These are phyloP conservation scores for Peromyscus nudipes DNA, from an alignment of 2,797 vertebrate species.

Conservation along the genomic window DNA sequence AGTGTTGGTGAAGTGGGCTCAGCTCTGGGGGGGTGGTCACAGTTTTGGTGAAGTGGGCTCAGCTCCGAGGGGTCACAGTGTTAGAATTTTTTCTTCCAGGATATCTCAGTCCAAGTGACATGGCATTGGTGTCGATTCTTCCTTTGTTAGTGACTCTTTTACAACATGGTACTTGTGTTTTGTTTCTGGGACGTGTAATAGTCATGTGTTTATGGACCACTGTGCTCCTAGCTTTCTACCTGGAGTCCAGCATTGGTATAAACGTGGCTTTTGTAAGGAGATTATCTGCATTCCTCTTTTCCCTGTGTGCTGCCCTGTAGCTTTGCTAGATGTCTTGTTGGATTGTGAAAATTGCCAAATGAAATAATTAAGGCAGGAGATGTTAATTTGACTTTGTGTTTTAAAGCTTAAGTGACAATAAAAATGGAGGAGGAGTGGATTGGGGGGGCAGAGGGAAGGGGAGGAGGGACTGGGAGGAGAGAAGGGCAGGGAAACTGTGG, in stretches of 20 bases:
- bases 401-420: background rate
- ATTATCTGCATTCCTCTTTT: background rate
- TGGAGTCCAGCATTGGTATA: background rate
- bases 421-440: background rate
- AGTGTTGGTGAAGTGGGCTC: too few relatives aligned
- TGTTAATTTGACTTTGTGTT: background rate
- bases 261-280: background rate
- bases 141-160: background rate
- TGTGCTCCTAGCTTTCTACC: background rate
- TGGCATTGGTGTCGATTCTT: background rate
- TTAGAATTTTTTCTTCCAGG: constrained; percentile 32
- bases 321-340: background rate
- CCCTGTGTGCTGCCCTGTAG: background rate
- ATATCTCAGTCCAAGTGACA: background rate
- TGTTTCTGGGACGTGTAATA: background rate
- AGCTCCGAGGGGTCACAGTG: background rate
- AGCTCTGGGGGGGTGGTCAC: too few relatives aligned
- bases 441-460: too few relatives aligned
- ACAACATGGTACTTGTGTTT: background rate
- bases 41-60: too few relatives aligned
- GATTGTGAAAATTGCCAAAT: background rate
- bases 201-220: background rate
- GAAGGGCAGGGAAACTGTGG: background rate
- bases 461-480: background rate
- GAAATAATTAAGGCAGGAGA: background rate